phyloP scores from a whole-genome alignment of 1,140 invertebrate genomes.

The Coenobita brevimanus region DNA sequence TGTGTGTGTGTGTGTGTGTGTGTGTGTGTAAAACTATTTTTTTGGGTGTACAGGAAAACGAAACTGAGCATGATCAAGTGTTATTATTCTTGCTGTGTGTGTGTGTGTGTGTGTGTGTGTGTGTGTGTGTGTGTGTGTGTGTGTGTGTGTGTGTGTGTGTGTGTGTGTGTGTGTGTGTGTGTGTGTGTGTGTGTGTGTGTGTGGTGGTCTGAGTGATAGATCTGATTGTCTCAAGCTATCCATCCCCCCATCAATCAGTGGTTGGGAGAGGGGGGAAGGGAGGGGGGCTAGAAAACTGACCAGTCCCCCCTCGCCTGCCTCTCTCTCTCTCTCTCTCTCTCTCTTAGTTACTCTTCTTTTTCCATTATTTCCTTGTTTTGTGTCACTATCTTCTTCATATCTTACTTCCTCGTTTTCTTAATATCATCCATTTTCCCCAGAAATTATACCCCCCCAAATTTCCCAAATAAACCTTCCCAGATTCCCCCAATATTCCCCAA shows the following conservation, averaged over 20 bases:
- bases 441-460: no score
- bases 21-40: no score
- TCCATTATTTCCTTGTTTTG: neutral
- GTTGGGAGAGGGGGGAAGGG: neutral
- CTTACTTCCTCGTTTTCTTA: neutral
- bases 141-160: neutral
- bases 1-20: no score
- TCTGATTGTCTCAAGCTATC: neutral
- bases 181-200: neutral
- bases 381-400: no score
- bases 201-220: constrained; percentile 3
- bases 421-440: no score
- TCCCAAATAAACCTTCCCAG: no score
- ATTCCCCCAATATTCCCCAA: neutral
- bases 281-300: neutral
- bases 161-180: neutral
- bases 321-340: neutral
- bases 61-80: neutral
- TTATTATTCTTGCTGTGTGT: no score
- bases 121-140: neutral
- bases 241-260: neutral
- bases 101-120: neutral
- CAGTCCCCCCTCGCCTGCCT: neutral
- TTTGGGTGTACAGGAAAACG: neutral
- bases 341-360: no score